Evolutionary conservation across 2,797 vertebrate genomes (phyloP), one percentile per base, ranked within the genome.

Genomic region (Enteromius anoplus): DNA sequence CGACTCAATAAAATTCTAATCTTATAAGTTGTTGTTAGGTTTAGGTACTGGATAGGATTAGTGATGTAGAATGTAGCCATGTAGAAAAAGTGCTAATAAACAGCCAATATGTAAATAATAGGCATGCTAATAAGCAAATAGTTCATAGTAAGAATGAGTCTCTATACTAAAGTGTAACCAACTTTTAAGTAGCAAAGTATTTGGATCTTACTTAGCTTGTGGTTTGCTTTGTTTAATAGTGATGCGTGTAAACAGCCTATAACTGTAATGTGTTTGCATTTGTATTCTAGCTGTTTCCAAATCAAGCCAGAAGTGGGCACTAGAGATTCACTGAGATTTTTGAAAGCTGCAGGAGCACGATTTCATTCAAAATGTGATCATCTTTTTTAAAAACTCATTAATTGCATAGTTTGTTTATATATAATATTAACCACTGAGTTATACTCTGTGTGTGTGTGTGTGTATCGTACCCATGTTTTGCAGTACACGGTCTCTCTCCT

Each of bases 401-500:
- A 15, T 71, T 17, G 2, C 45, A 71, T 29, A 29, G 26, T 60
- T 60, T 60, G 58, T 5, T 60, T 60, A 60, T 60, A 5, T 4
- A 60, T 49, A 11, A 5, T 32, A 32, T 49, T 32, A 19, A 72
- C 10, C 2, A 51, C 26, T 49, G 49, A 21, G 26, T 51, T 72
- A 11, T 51, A 5, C 4, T 2, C 26, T 17, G 21, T n/a, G 5
- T 14, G 34, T 19, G 11, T 14, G 58, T 51, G 6, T 66, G 45
- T 34, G 68, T 37, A 5, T 10, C 68, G 5, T 86, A 99, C 98
- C 97, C 92, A 99, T 94, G 29, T 96, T 98, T 85, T 99, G 97
- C 85, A 99, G 95, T 86, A 99, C 97, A 23, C 96, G 96, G 92
- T 99, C 98, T 89, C 98, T 94, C 91, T 99, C 98, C 88, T 97